Percentiles rank a stretch among this genome's conserved stretches.
Conservation (phyloP, 2,113 vertebrate genomes). For the Anser cygnoides region DNA sequence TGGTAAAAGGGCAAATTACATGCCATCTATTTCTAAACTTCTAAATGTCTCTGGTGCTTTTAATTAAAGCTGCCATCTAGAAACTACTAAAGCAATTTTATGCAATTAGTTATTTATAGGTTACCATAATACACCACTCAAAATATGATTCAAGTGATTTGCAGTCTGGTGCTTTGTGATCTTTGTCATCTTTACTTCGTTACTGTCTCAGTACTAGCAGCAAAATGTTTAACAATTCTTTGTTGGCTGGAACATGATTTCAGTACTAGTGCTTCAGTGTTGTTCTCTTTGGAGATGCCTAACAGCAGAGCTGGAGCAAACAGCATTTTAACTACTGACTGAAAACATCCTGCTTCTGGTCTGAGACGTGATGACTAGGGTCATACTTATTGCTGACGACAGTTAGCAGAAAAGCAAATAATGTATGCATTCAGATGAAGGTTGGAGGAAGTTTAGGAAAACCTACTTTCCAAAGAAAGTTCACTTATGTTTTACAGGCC, state of each 20-base stretch:
- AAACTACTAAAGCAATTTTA: conserved; percentile 82
- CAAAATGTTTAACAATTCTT: conserved; percentile 28
- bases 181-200: conserved; percentile 62
- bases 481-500: not conserved
- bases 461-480: not conserved
- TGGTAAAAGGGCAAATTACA: conserved; percentile 83
- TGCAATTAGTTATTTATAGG: conserved; percentile 84
- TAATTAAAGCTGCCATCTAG: conserved; percentile 82
- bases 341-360: not conserved
- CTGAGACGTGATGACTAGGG: not conserved
- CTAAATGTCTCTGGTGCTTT: conserved; percentile 79
- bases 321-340: not conserved
- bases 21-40: conserved; percentile 82
- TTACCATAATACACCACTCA: conserved; percentile 78
- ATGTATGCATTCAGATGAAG: not conserved
- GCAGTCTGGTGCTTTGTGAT: conserved; percentile 73
- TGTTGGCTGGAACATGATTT: conserved; percentile 27
- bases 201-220: not conserved
- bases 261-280: not conserved
- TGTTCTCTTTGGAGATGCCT: not conserved
- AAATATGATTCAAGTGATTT: conserved; percentile 80
- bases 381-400: not conserved
- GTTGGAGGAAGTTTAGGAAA: not conserved
- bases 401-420: not conserved
- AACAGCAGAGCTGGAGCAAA: not conserved